Evolutionary conservation across 1,140 invertebrate genomes (phyloP).

Genomic region (Zaprionus vittiger): DNA sequence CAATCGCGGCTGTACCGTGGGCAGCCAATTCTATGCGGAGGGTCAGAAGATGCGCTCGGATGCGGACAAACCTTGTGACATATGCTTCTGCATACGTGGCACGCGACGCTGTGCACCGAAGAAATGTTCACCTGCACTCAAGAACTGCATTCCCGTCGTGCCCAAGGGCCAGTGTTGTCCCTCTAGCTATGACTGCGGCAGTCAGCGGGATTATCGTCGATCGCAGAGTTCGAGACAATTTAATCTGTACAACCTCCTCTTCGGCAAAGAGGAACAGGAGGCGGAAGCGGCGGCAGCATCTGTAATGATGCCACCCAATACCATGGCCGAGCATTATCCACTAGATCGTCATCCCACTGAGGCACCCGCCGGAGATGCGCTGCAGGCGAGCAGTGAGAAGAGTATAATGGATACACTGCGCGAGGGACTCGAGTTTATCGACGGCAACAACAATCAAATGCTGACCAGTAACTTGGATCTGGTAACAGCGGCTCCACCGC

Average conservation of each 20-base stretch:
- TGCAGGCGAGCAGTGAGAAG: conserved; percentile 70
- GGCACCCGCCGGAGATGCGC: conserved; percentile 27
- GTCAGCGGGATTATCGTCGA: conserved; percentile 82
- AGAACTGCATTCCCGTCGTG: conserved; percentile 91
- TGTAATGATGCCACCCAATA: conserved; percentile 37
- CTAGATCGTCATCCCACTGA: conserved; percentile 69
- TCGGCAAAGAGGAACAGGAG: conserved; percentile 75
- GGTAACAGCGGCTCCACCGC: conserved; percentile 27
- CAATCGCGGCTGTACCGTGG: conserved; percentile 87
- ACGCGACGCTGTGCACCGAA: conserved; percentile 90
- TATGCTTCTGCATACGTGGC: conserved; percentile 93
- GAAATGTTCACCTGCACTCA: conserved; percentile 89
- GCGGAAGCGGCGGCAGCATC: conserved; percentile 33
- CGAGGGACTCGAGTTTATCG: conserved; percentile 81
- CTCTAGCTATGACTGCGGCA: conserved; percentile 92
- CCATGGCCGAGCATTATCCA: conserved; percentile 71
- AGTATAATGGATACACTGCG: conserved; percentile 77
- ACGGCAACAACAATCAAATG: conserved; percentile 79
- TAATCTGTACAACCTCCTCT: conserved; percentile 80
- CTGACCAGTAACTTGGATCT: conserved; percentile 68
- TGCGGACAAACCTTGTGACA: conserved; percentile 88
- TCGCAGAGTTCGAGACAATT: conserved; percentile 75
- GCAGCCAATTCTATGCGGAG: conserved; percentile 87
- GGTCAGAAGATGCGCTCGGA: conserved; percentile 90
- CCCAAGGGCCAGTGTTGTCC: conserved; percentile 92